A percentile compares a stretch with the other conserved stretches of the same genome.
Evolutionary conservation across 30 jellyfish, hydroid and myxozoan genomes (phyloP).

Genomic region (Aurelia sp.): DNA sequence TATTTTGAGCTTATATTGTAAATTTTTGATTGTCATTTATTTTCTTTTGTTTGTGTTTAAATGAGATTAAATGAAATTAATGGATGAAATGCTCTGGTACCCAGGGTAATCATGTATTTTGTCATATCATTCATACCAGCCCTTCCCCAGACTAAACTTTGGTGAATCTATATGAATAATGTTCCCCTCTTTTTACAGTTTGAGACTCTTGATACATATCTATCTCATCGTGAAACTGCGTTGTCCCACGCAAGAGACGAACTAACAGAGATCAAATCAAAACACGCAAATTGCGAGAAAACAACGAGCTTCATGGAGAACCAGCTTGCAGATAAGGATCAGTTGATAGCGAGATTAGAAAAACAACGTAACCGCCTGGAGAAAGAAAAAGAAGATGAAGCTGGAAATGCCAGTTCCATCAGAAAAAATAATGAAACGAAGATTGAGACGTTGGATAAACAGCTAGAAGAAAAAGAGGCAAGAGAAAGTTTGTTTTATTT

Average conservation of each 20-base stretch:
- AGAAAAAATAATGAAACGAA: constrained; percentile 57
- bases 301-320: constrained; percentile 68
- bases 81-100: too few species aligned
- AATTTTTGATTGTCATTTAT: too few species aligned
- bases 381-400: constrained; percentile 71
- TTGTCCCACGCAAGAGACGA: constrained; percentile 82
- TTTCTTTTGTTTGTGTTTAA: too few species aligned
- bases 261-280: constrained; percentile 57
- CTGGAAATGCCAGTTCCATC: not conserved
- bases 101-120: too few species aligned
- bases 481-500: not conserved
- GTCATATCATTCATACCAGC: too few species aligned
- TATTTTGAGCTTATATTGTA: too few species aligned
- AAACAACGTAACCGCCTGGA: constrained; percentile 78
- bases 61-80: too few species aligned
- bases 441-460: constrained; percentile 21
- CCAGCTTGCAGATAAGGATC: constrained; percentile 77
- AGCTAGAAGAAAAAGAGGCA: constrained; percentile 61
- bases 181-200: constrained; percentile 38
- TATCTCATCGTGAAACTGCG: constrained; percentile 80
- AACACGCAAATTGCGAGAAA: constrained; percentile 50
- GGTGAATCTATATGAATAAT: too few species aligned
- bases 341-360: constrained; percentile 81
- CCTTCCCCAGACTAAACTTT: too few species aligned
- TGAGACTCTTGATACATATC: constrained; percentile 76